Percentiles rank a stretch among this genome's conserved stretches.
Evolutionary conservation across 1,140 invertebrate genomes (phyloP).

Genomic region (Samia ricini): DNA sequence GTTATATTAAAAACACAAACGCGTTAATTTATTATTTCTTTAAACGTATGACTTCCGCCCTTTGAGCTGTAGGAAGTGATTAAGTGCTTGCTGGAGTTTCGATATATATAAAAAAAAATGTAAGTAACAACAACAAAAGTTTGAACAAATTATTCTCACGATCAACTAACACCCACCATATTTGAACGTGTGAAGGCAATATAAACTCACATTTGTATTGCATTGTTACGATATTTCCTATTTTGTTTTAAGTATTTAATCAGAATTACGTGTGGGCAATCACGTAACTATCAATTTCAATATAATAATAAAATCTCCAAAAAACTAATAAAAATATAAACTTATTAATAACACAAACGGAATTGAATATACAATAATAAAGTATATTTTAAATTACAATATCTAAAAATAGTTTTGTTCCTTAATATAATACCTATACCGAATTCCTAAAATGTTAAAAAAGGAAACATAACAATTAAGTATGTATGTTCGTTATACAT

Average conservation of each 20-base stretch:
- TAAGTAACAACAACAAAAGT: slow-evolving; percentile 64
- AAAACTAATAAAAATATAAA: no score
- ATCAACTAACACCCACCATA: slow-evolving; percentile 46
- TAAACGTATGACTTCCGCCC: slow-evolving; percentile 71
- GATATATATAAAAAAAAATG: slow-evolving; percentile 58
- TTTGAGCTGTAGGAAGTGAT: slow-evolving; percentile 72
- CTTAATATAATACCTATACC: background rate
- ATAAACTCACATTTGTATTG: slow-evolving; percentile 15
- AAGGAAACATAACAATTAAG: no score
- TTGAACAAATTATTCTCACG: slow-evolving; percentile 63
- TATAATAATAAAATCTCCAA: background rate
- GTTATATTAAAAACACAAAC: slow-evolving; percentile 55
- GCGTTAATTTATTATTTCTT: slow-evolving; percentile 72
- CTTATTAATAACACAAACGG: no score
- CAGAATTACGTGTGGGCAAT: slow-evolving; percentile 15
- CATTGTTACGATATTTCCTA: slow-evolving; percentile 20
- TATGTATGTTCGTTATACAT: slow-evolving; percentile 45
- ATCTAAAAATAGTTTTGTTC: no score
- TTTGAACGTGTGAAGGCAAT: slow-evolving; percentile 43
- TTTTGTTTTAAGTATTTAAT: slow-evolving; percentile 12
- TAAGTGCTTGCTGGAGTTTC: slow-evolving; percentile 52
- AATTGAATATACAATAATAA: no score
- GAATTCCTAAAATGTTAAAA: no score
- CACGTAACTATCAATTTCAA: slow-evolving; percentile 2
- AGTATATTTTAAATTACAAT: no score